These are phyloP conservation scores for Falcunculus frontatus DNA, from an alignment of 2,113 vertebrate species.

Conservation along the genomic window DNA sequence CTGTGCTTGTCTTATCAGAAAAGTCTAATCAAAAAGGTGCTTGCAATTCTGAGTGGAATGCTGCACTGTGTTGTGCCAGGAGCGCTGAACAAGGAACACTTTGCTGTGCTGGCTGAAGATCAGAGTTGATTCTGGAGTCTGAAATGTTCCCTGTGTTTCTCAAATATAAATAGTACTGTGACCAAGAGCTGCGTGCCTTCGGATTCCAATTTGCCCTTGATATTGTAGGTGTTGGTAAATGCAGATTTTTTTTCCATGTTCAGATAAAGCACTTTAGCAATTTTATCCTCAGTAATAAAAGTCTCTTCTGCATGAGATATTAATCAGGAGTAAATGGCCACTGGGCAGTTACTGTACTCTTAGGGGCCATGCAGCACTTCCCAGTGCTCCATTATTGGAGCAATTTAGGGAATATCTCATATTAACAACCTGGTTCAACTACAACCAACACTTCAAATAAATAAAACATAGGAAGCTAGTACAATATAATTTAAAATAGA, in stretches of 20 bases:
- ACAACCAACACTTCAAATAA: background rate
- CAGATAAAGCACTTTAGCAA: background rate
- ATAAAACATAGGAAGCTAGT: background rate
- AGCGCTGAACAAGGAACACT: background rate
- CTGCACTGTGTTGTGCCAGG: background rate
- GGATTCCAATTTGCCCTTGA: background rate
- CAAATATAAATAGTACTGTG: background rate
- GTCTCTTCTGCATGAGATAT: background rate
- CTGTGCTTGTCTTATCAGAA: background rate
- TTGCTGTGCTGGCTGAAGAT: background rate
- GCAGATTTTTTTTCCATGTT: background rate
- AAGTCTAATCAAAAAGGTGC: background rate
- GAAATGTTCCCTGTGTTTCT: background rate
- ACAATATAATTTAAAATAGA: background rate
- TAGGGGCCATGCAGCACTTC: accelerated
- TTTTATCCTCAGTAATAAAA: background rate
- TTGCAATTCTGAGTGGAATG: background rate
- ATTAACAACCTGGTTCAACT: background rate
- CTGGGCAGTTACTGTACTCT: background rate
- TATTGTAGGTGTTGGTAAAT: background rate
- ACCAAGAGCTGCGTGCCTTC: background rate
- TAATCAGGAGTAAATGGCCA: background rate
- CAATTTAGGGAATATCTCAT: background rate
- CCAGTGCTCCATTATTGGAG: background rate
- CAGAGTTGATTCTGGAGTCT: background rate